phyloP scores from a whole-genome alignment of 2,888 invertebrate genomes.

The Macaria notata region DNA sequence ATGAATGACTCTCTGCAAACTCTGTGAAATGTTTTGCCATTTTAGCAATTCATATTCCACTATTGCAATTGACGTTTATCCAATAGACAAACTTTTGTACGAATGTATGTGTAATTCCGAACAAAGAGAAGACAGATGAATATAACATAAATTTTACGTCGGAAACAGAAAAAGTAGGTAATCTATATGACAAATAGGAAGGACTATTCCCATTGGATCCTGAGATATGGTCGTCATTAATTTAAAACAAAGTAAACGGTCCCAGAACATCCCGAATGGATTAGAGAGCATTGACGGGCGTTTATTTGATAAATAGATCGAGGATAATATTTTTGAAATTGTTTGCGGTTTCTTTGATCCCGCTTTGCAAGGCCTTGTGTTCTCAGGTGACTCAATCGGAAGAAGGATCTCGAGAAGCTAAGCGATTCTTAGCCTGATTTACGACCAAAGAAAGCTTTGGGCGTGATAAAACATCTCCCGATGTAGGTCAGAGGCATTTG shows the following conservation, averaged over 20 bases:
- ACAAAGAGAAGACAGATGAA: slow-evolving; percentile 44
- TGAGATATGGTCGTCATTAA: slow-evolving; percentile 64
- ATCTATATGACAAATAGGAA: slow-evolving; percentile 71
- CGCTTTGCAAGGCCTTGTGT: slow-evolving; percentile 17
- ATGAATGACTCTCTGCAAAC: slow-evolving; percentile 52
- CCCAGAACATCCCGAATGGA: slow-evolving; percentile 53
- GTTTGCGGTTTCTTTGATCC: slow-evolving; percentile 30
- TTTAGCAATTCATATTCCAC: slow-evolving; percentile 43
- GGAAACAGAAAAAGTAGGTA: slow-evolving; percentile 66
- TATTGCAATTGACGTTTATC: slow-evolving; percentile 34
- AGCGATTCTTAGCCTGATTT: slow-evolving; percentile 20
- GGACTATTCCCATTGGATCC: slow-evolving; percentile 59
- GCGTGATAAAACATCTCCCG: neutral
- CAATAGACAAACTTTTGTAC: slow-evolving; percentile 37
- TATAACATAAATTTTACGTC: slow-evolving; percentile 53
- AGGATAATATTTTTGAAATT: slow-evolving; percentile 44
- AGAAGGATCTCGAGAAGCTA: slow-evolving; percentile 10
- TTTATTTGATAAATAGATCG: slow-evolving; percentile 51
- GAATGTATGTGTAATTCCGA: slow-evolving; percentile 34
- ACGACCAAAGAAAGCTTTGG: neutral
- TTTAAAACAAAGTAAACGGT: slow-evolving; percentile 67
- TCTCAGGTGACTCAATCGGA: slow-evolving; percentile 14
- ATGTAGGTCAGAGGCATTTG: slow-evolving; percentile 1
- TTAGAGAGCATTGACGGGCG: slow-evolving; percentile 54
- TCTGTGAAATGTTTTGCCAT: slow-evolving; percentile 46